These are phyloP conservation scores for Stercorarius parasiticus DNA, from an alignment of 2,113 vertebrate species.

Conservation along the genomic window DNA sequence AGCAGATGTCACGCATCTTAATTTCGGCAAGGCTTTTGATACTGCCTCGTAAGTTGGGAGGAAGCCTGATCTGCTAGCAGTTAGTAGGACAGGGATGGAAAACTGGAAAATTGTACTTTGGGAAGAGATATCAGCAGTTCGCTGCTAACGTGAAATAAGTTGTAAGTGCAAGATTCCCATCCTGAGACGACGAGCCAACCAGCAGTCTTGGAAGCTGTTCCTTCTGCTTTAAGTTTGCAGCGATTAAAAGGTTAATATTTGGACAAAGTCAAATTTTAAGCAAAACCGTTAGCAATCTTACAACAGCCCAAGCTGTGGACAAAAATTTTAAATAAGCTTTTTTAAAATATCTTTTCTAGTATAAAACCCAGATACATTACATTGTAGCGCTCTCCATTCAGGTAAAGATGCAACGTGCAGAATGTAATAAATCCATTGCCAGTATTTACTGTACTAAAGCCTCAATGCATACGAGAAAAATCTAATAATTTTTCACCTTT, in stretches of 20 bases:
- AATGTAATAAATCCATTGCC: background rate
- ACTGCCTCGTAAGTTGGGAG: background rate
- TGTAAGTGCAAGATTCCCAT: background rate
- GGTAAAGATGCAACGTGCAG: background rate
- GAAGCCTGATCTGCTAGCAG: background rate
- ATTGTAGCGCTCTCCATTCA: background rate
- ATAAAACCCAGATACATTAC: background rate
- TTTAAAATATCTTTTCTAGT: background rate
- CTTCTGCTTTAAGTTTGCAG: background rate
- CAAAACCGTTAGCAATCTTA: background rate
- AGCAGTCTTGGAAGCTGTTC: background rate
- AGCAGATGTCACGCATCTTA: background rate
- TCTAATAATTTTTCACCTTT: background rate
- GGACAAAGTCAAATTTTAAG: background rate
- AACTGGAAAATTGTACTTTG: background rate
- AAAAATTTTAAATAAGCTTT: background rate
- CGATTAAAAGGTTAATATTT: background rate
- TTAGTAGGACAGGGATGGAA: background rate
- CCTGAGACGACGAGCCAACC: background rate
- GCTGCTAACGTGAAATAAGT: background rate
- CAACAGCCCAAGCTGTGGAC: background rate
- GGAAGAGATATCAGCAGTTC: background rate
- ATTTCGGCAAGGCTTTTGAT: background rate
- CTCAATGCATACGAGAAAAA: background rate
- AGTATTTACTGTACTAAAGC: background rate